phyloP scores from a whole-genome alignment of 2,113 vertebrate species.

The Anthoscopus minutus region DNA sequence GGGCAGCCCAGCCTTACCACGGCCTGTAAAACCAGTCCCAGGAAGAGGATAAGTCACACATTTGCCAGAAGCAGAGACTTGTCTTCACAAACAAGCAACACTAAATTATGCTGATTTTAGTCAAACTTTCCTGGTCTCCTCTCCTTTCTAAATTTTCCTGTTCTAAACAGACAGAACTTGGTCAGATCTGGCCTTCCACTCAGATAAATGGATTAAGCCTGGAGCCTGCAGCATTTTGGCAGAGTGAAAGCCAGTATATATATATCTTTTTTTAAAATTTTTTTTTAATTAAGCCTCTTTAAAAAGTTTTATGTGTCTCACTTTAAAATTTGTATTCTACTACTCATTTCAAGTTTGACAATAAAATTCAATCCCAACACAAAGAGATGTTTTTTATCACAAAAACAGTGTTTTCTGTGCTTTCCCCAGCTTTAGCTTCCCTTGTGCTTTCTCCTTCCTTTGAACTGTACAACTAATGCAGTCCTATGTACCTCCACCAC shows the following conservation, averaged over 20 bases:
- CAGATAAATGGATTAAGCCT: background rate
- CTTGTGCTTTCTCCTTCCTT: slow-evolving; percentile 1
- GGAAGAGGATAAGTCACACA: background rate
- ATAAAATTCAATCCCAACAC: background rate
- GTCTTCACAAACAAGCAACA: background rate
- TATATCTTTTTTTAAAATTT: too few species aligned
- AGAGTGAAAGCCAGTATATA: background rate
- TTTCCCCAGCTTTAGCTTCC: background rate
- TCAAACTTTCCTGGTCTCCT: background rate
- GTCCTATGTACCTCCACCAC: background rate
- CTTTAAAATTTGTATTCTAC: background rate
- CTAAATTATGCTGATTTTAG: background rate
- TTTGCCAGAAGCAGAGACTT: background rate
- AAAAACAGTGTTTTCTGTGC: background rate
- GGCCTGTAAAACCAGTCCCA: background rate
- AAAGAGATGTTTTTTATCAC: background rate
- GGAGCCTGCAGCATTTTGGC: background rate
- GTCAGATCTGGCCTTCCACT: background rate
- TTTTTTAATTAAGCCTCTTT: background rate
- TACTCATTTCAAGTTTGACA: background rate
- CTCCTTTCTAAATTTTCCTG: background rate
- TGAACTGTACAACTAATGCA: slow-evolving; percentile 1
- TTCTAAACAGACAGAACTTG: background rate
- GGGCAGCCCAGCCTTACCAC: background rate
- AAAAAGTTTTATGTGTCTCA: background rate